These are phyloP conservation scores for Proctacanthus coquilletti DNA, from an alignment of 1,140 invertebrate genomes.

Conservation along the genomic window DNA sequence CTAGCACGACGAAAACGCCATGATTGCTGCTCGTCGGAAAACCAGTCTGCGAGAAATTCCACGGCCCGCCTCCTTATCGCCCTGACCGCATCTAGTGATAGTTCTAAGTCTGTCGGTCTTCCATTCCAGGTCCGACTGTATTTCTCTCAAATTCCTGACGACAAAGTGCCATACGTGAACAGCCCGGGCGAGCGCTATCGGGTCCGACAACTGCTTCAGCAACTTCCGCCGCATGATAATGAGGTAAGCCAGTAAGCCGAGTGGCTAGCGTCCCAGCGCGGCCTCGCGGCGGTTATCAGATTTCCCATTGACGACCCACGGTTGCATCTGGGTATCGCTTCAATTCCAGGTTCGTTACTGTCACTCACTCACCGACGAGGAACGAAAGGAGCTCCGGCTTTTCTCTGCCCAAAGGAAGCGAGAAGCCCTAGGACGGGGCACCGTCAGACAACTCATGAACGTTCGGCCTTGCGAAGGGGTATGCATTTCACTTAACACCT, in stretches of 20 bases:
- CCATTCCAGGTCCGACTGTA: slow-evolving; percentile 84
- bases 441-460: slow-evolving; percentile 62
- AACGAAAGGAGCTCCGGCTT: slow-evolving; percentile 77
- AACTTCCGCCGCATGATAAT: slow-evolving; percentile 93
- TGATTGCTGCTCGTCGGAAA: too few species aligned
- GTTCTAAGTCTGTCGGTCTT: too few species aligned
- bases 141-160: slow-evolving; percentile 87
- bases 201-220: slow-evolving; percentile 73
- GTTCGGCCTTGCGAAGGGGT: slow-evolving; percentile 60
- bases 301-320: too few species aligned
- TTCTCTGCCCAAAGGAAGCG: slow-evolving; percentile 86
- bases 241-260: slow-evolving; percentile 45
- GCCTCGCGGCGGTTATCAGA: too few species aligned
- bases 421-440: slow-evolving; percentile 83
- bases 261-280: too few species aligned
- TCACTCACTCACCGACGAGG: slow-evolving; percentile 80
- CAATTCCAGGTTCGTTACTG: slow-evolving; percentile 69
- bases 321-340: slow-evolving; percentile 10
- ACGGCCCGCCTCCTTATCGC: too few species aligned
- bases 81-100: too few species aligned
- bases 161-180: slow-evolving; percentile 95
- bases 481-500: too few species aligned
- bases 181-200: slow-evolving; percentile 89
- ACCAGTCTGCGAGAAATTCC: too few species aligned
- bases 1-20: too few species aligned